Base-by-base conservation (phyloP, 2,888 invertebrate species). In the Dryadula phaetusa region DNA sequence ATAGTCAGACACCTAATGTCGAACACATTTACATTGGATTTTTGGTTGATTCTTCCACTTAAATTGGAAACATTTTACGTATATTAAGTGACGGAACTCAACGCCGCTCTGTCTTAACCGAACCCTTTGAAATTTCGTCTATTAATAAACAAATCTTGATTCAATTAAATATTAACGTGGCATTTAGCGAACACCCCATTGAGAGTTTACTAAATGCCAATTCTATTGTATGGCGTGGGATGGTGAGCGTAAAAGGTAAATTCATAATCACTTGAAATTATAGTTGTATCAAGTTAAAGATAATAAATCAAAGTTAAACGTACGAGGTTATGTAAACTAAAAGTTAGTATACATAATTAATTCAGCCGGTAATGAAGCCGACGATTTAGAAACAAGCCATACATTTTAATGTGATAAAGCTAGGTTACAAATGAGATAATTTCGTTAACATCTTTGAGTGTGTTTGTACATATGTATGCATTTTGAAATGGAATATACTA, bases 251-350 rank as follows among this genome's bases (percentile, higher is more conserved):
- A 42, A 37, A 28, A 28, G 14, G 58, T 16, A 65, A 34, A 62
- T 42, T 40, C 37, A 62, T 56, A 62, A 64, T 46, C 46, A 71
- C 58, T 54, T 28, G 62, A 67, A 73, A 56, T 47, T 70, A 70
- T 74, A 70, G 74, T 74, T 77, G 10, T 70, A 69, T 66, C 60
- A 76, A 81, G 71, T 78, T 77, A 73, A 76, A 75, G 73, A 78
- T 79, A 82, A 74, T 74, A 80, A 76, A 72, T 70, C 69, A 66
- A 63, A 67, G 67, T 69, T 70, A 67, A 66, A 69, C 60, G 46
- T 64, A 65, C 47, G 34, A 34, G 67, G 68, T 69, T 67, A 74
- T 8, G 64, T 62, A 72, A 73, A 75, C 69, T 61, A 66, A 70
- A 68, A 72, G 69, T 70, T 72, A 60, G 65, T 71, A 63, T 74